These are phyloP conservation scores for Dicrostonyx torquatus DNA, from an alignment of 2,797 vertebrate genomes.

Conservation along the genomic window DNA sequence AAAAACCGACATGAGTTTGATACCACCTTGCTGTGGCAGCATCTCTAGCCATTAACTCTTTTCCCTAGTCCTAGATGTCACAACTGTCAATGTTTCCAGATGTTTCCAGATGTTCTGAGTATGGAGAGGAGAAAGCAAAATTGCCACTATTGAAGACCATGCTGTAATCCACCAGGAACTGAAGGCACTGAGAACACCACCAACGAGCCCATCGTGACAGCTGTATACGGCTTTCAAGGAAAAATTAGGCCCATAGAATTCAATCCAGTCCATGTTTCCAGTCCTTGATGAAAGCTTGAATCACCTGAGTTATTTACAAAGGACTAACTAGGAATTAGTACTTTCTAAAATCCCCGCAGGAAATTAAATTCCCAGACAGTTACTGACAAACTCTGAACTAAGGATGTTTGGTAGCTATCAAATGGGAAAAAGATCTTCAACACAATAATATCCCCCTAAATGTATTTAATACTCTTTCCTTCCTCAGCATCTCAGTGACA, in stretches of 20 bases:
- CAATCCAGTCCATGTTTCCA: neutral
- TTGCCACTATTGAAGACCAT: neutral
- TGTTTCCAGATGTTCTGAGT: neutral
- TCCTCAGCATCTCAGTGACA: neutral
- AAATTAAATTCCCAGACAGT: neutral
- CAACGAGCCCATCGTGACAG: neutral
- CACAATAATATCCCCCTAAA: neutral
- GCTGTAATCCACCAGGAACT: neutral
- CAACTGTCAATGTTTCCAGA: neutral
- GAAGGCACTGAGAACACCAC: neutral
- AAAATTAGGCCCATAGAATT: neutral
- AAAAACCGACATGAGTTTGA: neutral
- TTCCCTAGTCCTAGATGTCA: neutral
- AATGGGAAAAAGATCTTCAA: neutral
- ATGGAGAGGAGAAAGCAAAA: neutral
- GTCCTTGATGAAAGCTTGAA: neutral
- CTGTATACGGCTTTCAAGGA: neutral
- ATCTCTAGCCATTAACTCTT: neutral
- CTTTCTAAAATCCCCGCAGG: neutral
- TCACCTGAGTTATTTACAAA: neutral
- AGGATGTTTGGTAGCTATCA: neutral
- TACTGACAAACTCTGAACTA: neutral
- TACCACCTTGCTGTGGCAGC: neutral
- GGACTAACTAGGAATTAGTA: neutral
- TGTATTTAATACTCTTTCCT: slow-evolving; percentile 59